Conservation (phyloP, 2,888 invertebrate species). For the Clanis bilineata region DNA sequence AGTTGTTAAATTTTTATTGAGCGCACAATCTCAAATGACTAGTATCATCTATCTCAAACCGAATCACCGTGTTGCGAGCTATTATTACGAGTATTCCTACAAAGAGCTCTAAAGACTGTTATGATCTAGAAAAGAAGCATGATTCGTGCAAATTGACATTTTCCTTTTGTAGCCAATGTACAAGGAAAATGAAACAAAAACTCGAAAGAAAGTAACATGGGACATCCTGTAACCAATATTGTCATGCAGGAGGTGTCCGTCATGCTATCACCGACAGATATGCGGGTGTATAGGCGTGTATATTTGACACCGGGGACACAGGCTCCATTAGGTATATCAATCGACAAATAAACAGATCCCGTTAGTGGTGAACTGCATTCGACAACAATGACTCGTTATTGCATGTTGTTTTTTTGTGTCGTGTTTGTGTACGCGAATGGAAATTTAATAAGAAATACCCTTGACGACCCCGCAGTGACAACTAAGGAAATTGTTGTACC, state of each 20-base stretch:
- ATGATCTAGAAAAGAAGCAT: not conserved
- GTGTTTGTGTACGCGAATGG: conserved; percentile 35
- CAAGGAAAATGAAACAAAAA: conserved; percentile 3
- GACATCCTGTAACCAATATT: conserved; percentile 11
- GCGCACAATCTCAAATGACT: not conserved
- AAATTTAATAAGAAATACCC: conserved; percentile 39
- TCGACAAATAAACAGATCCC: conserved; percentile 17
- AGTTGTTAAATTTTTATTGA: too few relatives aligned
- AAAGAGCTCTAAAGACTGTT: too few relatives aligned
- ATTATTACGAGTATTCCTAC: too few relatives aligned
- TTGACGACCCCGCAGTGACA: conserved; percentile 28
- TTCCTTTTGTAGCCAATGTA: not conserved
- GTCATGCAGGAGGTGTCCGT: not conserved
- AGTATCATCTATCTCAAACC: not conserved
- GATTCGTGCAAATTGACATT: not conserved
- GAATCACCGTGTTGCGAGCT: not conserved
- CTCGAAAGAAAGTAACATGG: not conserved
- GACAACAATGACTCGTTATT: conserved; percentile 28
- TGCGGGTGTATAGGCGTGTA: conserved; percentile 8
- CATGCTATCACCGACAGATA: conserved; percentile 1
- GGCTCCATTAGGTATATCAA: conserved; percentile 31
- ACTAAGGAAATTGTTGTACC: conserved; percentile 25
- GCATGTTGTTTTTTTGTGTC: conserved; percentile 14
- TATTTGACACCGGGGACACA: conserved; percentile 12
- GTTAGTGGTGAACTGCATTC: conserved; percentile 28